Evolutionary conservation across 2,888 invertebrate species (phyloP).

Genomic region (Micoletzkya japonica): DNA sequence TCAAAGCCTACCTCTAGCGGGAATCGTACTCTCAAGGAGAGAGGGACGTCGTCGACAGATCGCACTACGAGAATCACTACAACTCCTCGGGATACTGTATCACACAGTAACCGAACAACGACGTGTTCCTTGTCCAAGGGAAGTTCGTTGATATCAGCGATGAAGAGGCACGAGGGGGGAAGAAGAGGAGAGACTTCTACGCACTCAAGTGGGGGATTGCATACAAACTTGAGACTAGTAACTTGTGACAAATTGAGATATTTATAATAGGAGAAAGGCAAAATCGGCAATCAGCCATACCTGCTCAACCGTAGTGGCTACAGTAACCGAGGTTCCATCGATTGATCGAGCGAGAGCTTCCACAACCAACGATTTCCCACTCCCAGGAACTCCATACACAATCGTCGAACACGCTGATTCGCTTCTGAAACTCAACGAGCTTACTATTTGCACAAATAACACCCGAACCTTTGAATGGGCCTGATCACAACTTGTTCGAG

Average conservation of each 20-base stretch:
- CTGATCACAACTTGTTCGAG: constrained; percentile 31
- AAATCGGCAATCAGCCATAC: not conserved
- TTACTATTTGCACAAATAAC: constrained; percentile 6
- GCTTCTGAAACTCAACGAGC: constrained; percentile 26
- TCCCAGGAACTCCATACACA: constrained; percentile 55
- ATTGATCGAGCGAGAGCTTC: constrained; percentile 35
- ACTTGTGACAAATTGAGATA: not conserved
- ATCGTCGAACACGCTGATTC: constrained; percentile 43
- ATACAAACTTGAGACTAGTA: not conserved
- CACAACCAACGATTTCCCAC: constrained; percentile 51
- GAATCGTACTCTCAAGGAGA: constrained; percentile 49
- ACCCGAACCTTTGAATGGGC: constrained; percentile 13
- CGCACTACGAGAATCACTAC: too few species aligned
- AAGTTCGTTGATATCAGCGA: constrained; percentile 24
- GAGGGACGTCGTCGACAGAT: constrained; percentile 43
- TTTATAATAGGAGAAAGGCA: not conserved
- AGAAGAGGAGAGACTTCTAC: constrained; percentile 9
- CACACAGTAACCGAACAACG: constrained; percentile 19
- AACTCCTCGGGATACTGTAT: constrained; percentile 10
- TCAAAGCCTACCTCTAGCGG: too few species aligned
- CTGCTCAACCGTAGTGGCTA: constrained; percentile 26
- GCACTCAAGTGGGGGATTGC: not conserved
- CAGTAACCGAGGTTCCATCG: constrained; percentile 27
- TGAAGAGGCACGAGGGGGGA: constrained; percentile 6
- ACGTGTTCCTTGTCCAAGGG: constrained; percentile 22